A percentile compares a stretch with the other conserved stretches of the same genome.
These are phyloP conservation scores for Dinomys branickii DNA, from an alignment of 2,113 vertebrate genomes.

Conservation along the genomic window DNA sequence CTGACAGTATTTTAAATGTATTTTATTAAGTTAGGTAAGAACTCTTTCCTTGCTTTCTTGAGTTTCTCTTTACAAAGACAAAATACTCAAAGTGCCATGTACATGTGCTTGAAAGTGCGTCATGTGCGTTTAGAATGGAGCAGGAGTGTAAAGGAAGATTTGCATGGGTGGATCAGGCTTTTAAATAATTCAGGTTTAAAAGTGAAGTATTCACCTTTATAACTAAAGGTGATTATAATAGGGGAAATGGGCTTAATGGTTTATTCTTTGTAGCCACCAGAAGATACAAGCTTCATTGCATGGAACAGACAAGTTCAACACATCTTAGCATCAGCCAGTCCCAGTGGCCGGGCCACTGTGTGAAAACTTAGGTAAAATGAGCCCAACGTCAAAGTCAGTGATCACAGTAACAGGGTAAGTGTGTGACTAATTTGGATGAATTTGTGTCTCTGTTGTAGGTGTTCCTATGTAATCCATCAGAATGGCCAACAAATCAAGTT, in stretches of 20 bases:
- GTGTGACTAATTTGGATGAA: background rate
- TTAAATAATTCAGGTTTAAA: background rate
- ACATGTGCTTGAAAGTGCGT: background rate
- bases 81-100: background rate
- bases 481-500: constrained; percentile 12
- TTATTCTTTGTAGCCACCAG: constrained; percentile 88
- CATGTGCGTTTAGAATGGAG: background rate
- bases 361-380: constrained; percentile 99
- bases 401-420: constrained; percentile 96
- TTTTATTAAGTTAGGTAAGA: background rate
- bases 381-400: constrained; percentile 98
- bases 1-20: background rate
- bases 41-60: background rate
- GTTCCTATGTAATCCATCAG: background rate
- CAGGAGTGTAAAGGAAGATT: constrained; percentile 32
- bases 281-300: constrained; percentile 93
- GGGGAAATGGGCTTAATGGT: constrained; percentile 46
- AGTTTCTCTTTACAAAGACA: background rate
- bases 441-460: background rate
- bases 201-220: background rate
- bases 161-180: constrained; percentile 33
- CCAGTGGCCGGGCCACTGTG: constrained; percentile 93
- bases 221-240: constrained; percentile 16
- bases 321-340: constrained; percentile 91
- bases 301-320: constrained; percentile 92